Base-by-base conservation (phyloP, 1,140 invertebrate species). In the Gyrodactylus bullatarudis region DNA sequence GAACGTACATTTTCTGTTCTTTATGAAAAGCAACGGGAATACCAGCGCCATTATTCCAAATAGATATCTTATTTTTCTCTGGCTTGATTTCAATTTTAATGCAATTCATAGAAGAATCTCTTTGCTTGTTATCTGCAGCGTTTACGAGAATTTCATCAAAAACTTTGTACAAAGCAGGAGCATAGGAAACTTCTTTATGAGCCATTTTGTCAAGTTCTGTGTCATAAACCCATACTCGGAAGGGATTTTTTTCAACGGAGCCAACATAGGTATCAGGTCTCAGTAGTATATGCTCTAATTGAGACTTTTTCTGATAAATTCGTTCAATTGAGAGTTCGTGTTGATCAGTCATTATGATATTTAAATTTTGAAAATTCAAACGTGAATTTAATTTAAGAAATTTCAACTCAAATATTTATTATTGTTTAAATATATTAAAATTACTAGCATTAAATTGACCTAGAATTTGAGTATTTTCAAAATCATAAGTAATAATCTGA, bases 81-180 rank as follows among this genome's bases (percentile, higher is more conserved):
- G 69, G 69, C 21, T 96, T 87, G 75, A 99, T 96, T 76, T 94
- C 89, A 79, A 99, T 87, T 85, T 90, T 95, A 71, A 99, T 95
- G 20, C 84, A 85, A 78, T 90, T 88, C 95, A 99, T 99, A 74
- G 85, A 86, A 0, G 86, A 81, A 82, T 98, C 94, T 75, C 93
- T 84, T 78, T 96, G 91, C 80, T 99, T 99, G 79, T 99, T 98
- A 79, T 99, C 95, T 73, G 95, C 91, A 70, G 95, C 95, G 84
- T 99, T 99, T 0, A 99, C 95, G 23, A 85, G 76, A 76, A 99
- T 98, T 87, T 99, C 95, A 83, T 99, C 95, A 84, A 94, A 99
- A 77, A 99, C 98, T 83, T 99, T 99, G 81, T 97, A 99, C 1
- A 99, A 83, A 74, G 91, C 91, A 76, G 95, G 95, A 68, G 98